A percentile compares a stretch with the other conserved stretches of the same genome.
Evolutionary conservation across 2,113 vertebrate genomes (phyloP).

Genomic region (Pollimyrus isidori): DNA sequence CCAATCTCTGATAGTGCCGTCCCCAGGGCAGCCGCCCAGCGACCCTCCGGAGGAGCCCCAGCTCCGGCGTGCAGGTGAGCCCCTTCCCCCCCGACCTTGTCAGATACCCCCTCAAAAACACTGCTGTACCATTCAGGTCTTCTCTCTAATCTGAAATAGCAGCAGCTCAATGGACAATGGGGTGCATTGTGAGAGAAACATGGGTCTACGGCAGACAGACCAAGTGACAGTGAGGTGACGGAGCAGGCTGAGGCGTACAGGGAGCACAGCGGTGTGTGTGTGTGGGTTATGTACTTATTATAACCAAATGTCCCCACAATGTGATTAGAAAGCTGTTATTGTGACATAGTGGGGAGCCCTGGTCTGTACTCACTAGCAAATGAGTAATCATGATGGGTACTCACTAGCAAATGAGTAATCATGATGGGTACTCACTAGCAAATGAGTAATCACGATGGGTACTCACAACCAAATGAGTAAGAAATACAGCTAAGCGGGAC

Average conservation of each 20-base stretch:
- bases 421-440: no score
- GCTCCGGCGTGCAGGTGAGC: slow-evolving; percentile 74
- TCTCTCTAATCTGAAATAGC: not conserved
- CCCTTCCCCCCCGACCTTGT: not conserved
- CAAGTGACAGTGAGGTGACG: not conserved
- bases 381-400: no score
- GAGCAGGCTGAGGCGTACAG: not conserved
- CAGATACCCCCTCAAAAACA: not conserved
- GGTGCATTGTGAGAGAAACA: not conserved
- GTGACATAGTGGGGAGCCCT: not conserved
- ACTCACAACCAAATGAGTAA: no score
- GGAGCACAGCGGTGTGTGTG: not conserved
- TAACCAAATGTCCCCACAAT: not conserved
- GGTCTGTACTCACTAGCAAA: no score
- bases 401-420: no score
- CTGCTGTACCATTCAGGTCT: not conserved
- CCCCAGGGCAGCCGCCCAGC: slow-evolving; percentile 51
- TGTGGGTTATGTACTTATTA: not conserved
- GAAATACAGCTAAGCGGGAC: not conserved
- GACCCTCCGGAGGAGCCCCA: slow-evolving; percentile 74
- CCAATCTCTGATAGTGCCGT: slow-evolving; percentile 62
- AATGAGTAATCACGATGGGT: no score
- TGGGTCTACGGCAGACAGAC: not conserved
- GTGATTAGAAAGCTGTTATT: not conserved
- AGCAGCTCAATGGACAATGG: not conserved